Conservation (phyloP, 2,888 invertebrate species). For the Caenorhabditis drosophilae region DNA sequence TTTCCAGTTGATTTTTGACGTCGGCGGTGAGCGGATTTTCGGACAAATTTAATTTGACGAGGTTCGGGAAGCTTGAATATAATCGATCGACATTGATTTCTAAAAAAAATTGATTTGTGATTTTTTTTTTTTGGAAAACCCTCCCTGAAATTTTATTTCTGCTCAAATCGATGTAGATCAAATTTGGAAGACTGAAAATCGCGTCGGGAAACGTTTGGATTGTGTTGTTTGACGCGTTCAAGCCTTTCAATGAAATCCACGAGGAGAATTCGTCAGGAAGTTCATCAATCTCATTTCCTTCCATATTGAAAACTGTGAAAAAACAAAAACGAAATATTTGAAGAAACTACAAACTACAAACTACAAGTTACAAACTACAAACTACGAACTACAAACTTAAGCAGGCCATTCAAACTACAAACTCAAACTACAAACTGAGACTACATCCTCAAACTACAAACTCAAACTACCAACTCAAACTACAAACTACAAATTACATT, state of each 20-base stretch:
- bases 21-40: neutral
- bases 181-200: slow-evolving; percentile 34
- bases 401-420: too few species aligned
- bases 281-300: slow-evolving; percentile 53
- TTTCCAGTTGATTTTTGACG: neutral
- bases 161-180: slow-evolving; percentile 54
- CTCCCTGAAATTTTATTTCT: slow-evolving; percentile 43
- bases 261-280: slow-evolving; percentile 52
- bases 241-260: slow-evolving; percentile 53
- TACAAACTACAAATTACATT: too few species aligned
- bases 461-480: too few species aligned
- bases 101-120: neutral
- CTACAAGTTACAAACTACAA: neutral
- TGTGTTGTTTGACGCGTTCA: slow-evolving; percentile 55
- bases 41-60: slow-evolving; percentile 1
- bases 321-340: slow-evolving; percentile 3
- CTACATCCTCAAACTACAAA: too few species aligned
- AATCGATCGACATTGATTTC: neutral
- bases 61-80: neutral
- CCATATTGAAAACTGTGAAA: slow-evolving; percentile 58
- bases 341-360: neutral
- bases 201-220: slow-evolving; percentile 49
- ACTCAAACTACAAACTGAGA: too few species aligned
- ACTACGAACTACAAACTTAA: too few species aligned
- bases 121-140: too few species aligned